Base-by-base conservation (phyloP, 2,888 invertebrate genomes). In the Perdita meconis region DNA sequence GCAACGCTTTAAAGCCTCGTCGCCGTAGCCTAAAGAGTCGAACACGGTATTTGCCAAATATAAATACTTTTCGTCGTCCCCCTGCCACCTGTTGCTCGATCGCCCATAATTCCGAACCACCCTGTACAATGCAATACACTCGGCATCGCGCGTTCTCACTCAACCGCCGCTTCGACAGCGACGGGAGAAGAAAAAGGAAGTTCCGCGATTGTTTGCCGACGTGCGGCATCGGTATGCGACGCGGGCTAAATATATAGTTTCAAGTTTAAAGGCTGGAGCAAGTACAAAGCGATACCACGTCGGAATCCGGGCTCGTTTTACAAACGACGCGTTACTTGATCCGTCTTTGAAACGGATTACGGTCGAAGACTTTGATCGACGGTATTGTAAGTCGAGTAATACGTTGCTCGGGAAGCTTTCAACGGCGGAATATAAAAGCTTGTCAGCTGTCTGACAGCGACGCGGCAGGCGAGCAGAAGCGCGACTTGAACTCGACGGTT, bases 341-440 rank as follows among this genome's bases (percentile, higher is more conserved):
- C 60, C 40, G 71, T 55, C 44, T 69, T 61, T 61, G 61, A 61
- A 69, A 50, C 50, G 61, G 55, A 75, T 71, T 71, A 64, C 71
- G 34, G 34, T 26, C 38, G 53, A 47, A 66, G 51, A 34, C 63
- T 71, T 60, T 71, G 71, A 75, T 71, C 59, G 60, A 71, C 60
- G 71, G n/a, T 71, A 50, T 42, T 71, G 65, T 65, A 60, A 56
- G 75, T 44, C 44, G 70, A 60, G 59, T 51, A 64, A 70, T 38
- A 53, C 10, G 69, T 59, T 69, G 34, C 26, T 42, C 22, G 64
- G 36, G 47, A 51, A 63, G 51, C 50, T 63, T 61, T 69, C 56
- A 57, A 30, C 61, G 36, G 50, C 5, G 4, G 38, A 13, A 61
- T 34, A 63, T 40, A 63, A 51, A 68, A 61, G 42, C 42, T 13